Conservation (phyloP, 2,113 vertebrate species). For the Lontra canadensis region DNA sequence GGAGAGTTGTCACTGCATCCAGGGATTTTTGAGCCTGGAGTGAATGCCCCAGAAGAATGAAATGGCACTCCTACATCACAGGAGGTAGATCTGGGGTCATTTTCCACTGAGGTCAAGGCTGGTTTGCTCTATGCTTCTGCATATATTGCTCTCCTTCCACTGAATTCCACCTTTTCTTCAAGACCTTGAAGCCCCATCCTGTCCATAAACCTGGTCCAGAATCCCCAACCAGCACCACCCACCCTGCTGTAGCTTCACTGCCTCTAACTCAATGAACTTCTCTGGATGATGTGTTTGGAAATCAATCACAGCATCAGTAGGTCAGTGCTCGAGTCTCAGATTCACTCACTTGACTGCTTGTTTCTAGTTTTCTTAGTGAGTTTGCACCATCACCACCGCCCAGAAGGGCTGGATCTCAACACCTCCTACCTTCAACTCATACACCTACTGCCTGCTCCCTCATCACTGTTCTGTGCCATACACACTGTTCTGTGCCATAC, state of each 20-base stretch:
- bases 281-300: neutral
- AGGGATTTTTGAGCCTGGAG: neutral
- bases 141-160: neutral
- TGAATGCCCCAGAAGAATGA: neutral
- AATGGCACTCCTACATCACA: neutral
- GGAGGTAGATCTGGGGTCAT: no score
- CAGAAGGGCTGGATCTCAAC: neutral
- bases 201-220: neutral
- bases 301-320: neutral
- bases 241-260: neutral
- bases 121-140: accelerated
- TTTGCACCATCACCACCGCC: neutral
- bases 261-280: neutral
- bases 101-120: neutral
- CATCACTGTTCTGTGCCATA: no score
- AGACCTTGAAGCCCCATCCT: neutral
- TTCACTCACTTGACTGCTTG: accelerated
- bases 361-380: neutral
- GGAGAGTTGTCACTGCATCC: neutral
- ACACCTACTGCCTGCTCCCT: neutral
- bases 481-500: accelerated
- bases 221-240: accelerated
- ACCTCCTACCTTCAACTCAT: neutral
- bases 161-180: neutral
- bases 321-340: no score